Evolutionary conservation across 2,888 invertebrate species (phyloP).

Genomic region (Amphimallon solstitiale): DNA sequence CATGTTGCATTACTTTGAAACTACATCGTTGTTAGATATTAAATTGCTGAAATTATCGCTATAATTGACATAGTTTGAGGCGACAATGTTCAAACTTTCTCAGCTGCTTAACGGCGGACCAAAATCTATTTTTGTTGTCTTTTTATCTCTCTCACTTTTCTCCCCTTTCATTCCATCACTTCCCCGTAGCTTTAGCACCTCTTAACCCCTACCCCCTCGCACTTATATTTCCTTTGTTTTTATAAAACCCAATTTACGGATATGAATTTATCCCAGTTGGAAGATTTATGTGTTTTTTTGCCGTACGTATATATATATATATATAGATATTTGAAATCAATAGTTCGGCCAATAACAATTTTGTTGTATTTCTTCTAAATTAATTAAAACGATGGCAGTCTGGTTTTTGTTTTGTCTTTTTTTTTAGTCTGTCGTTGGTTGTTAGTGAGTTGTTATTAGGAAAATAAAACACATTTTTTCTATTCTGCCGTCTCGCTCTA

Average conservation of each 20-base stretch:
- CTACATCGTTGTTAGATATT: slow-evolving; percentile 32
- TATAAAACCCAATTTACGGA: slow-evolving; percentile 22
- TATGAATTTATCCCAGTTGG: slow-evolving; percentile 26
- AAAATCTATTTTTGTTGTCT: slow-evolving; percentile 26
- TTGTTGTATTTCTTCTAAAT: slow-evolving; percentile 28
- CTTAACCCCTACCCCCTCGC: not conserved
- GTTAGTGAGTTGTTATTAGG: slow-evolving; percentile 18
- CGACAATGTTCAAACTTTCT: slow-evolving; percentile 35
- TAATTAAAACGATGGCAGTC: slow-evolving; percentile 11
- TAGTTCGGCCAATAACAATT: slow-evolving; percentile 22
- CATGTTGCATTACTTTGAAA: slow-evolving; percentile 36
- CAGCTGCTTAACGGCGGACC: slow-evolving; percentile 9
- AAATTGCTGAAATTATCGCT: slow-evolving; percentile 36
- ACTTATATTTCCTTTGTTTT: slow-evolving; percentile 5
- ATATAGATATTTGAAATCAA: slow-evolving; percentile 18
- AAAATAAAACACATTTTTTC: slow-evolving; percentile 16
- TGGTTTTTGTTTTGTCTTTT: not conserved
- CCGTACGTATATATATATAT: too few relatives aligned
- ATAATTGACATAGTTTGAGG: slow-evolving; percentile 38
- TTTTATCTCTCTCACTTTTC: not conserved
- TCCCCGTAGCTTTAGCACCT: not conserved
- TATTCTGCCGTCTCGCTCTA: not conserved
- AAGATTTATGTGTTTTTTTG: slow-evolving; percentile 27
- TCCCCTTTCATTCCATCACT: not conserved
- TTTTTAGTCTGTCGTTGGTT: not conserved